A percentile compares a stretch with the other conserved stretches of the same genome.
These are phyloP conservation scores for Drosophila mimetica DNA, from an alignment of 2,888 invertebrate species.

Conservation along the genomic window DNA sequence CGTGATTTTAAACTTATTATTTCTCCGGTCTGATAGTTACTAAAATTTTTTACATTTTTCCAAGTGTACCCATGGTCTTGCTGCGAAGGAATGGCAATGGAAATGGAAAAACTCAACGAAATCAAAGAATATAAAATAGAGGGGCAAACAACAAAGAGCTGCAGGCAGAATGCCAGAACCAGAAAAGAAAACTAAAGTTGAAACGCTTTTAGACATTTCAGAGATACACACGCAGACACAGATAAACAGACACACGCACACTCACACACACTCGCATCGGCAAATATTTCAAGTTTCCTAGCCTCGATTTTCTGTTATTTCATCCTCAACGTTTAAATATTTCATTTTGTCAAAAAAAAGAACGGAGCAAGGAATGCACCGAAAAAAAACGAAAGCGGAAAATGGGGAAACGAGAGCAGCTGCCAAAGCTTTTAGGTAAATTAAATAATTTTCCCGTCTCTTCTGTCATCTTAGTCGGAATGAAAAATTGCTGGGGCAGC, in stretches of 20 bases:
- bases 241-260: slow-evolving; percentile 27
- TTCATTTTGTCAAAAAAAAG: slow-evolving; percentile 67
- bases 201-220: slow-evolving; percentile 68
- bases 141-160: slow-evolving; percentile 44
- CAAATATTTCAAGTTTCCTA: slow-evolving; percentile 64
- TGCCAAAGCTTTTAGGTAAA: slow-evolving; percentile 74
- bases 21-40: too few species aligned
- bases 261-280: too few species aligned
- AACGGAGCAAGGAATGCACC: slow-evolving; percentile 35
- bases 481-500: slow-evolving; percentile 27
- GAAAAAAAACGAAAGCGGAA: slow-evolving; percentile 3
- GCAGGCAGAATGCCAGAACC: slow-evolving; percentile 47
- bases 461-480: slow-evolving; percentile 24
- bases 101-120: slow-evolving; percentile 63
- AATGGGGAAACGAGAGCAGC: slow-evolving; percentile 38
- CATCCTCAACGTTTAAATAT: slow-evolving; percentile 54
- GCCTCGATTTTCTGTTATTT: slow-evolving; percentile 35
- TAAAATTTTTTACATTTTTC: neutral
- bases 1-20: too few species aligned
- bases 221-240: slow-evolving; percentile 46
- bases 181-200: slow-evolving; percentile 63
- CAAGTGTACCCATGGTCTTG: neutral
- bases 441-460: slow-evolving; percentile 59
- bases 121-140: slow-evolving; percentile 66
- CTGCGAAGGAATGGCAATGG: slow-evolving; percentile 13